phyloP scores from a whole-genome alignment of 2,797 vertebrate genomes.

The Carduelis carduelis region DNA sequence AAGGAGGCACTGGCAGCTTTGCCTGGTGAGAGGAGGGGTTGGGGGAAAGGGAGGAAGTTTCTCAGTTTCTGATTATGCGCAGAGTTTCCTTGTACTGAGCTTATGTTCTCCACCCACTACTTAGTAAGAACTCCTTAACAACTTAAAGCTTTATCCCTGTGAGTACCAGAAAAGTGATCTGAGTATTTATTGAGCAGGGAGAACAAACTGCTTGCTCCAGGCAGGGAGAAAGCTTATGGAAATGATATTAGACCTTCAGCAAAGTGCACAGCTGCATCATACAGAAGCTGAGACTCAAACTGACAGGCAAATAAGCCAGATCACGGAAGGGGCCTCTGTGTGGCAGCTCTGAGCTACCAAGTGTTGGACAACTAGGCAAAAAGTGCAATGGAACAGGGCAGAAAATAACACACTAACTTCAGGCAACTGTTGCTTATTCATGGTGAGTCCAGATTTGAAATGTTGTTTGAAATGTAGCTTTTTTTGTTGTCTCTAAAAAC shows the following conservation, averaged over 20 bases:
- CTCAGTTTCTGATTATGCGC: constrained; percentile 88
- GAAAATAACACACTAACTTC: constrained; percentile 80
- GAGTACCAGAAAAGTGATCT: constrained; percentile 62
- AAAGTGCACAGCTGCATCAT: constrained; percentile 86
- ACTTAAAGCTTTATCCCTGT: constrained; percentile 64
- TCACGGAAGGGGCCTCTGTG: constrained; percentile 77
- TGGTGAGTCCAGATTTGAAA: constrained; percentile 82
- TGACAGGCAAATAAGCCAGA: constrained; percentile 80
- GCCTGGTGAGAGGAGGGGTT: constrained; percentile 77
- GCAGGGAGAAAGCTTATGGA: constrained; percentile 66
- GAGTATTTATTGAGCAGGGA: constrained; percentile 62
- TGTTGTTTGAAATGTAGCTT: constrained; percentile 62
- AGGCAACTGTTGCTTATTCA: constrained; percentile 77
- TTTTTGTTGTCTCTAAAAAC: constrained; percentile 44
- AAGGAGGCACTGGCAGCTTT: constrained; percentile 80
- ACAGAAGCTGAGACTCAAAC: constrained; percentile 81
- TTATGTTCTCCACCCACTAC: constrained; percentile 86
- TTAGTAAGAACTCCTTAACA: constrained; percentile 75
- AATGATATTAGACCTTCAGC: constrained; percentile 72
- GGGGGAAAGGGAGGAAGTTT: constrained; percentile 86
- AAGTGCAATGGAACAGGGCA: constrained; percentile 83
- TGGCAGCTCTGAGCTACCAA: constrained; percentile 78
- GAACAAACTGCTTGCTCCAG: constrained; percentile 56
- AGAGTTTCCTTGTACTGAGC: constrained; percentile 83
- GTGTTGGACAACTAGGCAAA: constrained; percentile 78